Evolutionary conservation across 1,140 invertebrate genomes (phyloP), one percentile per base, ranked within the genome.

Genomic region (Grapholita molesta): DNA sequence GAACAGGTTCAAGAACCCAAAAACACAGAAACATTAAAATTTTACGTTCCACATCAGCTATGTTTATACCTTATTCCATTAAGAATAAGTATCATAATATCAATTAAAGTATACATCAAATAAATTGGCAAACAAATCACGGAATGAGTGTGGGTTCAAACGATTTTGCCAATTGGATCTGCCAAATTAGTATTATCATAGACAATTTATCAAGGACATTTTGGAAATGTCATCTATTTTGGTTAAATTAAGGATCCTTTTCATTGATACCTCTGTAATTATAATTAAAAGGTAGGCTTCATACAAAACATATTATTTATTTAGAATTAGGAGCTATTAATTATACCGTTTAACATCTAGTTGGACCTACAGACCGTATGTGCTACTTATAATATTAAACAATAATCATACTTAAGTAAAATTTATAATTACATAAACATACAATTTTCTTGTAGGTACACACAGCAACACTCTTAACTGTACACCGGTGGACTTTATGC

Each of bases 161-260:
- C 28, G 53, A 57, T 57, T 25, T 57, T 57, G 53, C 53, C 53
- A 57, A 57, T 57, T 57, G 25, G 25, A 25, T 25, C 53, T 24
- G 53, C 53, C 53, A 57, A 57, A 57, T 57, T 25, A n/a, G 53
- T 57, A 24, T 57, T 57, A 57, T 57, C 53, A 57, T 57, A 28
- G 53, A 57, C 53, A 57, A 57, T 57, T 57, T 28, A 57, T 57
- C 53, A 57, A 57, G 53, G 53, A 57, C 24, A 57, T 57, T 28
- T 57, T 25, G 12, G 53, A n/a, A 57, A 7, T 57, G 53, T 28
- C 21, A 11, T 24, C 9, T 57, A 57, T 21, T 28, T 28, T 4
- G 53, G 24, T 24, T 28, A 12, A 4, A 24, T 57, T 57, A 25
- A 24, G 24, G 53, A 25, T 57, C 53, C 38, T 15, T 42, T 42